Evolutionary conservation across 2,888 invertebrate species (phyloP).

Genomic region (Agrenia bidenticulata): DNA sequence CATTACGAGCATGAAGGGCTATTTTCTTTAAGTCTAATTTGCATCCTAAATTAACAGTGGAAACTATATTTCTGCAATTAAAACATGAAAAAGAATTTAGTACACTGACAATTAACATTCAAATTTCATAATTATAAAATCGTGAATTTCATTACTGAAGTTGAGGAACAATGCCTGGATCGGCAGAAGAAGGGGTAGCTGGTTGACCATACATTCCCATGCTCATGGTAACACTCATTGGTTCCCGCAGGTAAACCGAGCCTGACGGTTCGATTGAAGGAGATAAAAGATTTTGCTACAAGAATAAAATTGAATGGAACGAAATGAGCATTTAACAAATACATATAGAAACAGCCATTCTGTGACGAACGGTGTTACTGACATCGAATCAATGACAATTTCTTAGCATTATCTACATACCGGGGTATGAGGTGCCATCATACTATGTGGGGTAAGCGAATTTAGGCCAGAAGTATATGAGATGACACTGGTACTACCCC

Average conservation of each 20-base stretch:
- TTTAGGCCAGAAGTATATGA: conserved; percentile 25
- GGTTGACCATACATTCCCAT: conserved; percentile 59
- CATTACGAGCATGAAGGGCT: conserved; percentile 93
- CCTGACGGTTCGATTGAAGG: conserved; percentile 66
- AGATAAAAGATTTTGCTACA: conserved; percentile 80
- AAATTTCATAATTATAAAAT: neutral
- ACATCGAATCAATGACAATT: too few species aligned
- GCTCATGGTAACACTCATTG: conserved; percentile 60
- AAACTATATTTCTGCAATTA: conserved; percentile 85
- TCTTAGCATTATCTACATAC: conserved; percentile 59
- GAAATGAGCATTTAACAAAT: neutral
- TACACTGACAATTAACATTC: neutral
- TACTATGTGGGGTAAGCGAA: conserved; percentile 71
- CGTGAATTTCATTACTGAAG: conserved; percentile 66
- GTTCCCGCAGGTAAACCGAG: conserved; percentile 59
- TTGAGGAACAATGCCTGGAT: conserved; percentile 91
- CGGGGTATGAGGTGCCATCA: conserved; percentile 89
- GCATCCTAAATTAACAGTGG: conserved; percentile 94
- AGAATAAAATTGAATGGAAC: too few species aligned
- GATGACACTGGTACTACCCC: conserved; percentile 26
- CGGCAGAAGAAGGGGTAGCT: conserved; percentile 71
- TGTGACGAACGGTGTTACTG: neutral
- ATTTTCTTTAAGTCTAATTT: conserved; percentile 95
- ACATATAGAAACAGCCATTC: neutral
- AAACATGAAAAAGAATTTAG: conserved; percentile 20